A percentile compares a stretch with the other conserved stretches of the same genome.
These are phyloP conservation scores for Thymelicus acteon DNA, from an alignment of 2,888 invertebrate species.

Conservation along the genomic window DNA sequence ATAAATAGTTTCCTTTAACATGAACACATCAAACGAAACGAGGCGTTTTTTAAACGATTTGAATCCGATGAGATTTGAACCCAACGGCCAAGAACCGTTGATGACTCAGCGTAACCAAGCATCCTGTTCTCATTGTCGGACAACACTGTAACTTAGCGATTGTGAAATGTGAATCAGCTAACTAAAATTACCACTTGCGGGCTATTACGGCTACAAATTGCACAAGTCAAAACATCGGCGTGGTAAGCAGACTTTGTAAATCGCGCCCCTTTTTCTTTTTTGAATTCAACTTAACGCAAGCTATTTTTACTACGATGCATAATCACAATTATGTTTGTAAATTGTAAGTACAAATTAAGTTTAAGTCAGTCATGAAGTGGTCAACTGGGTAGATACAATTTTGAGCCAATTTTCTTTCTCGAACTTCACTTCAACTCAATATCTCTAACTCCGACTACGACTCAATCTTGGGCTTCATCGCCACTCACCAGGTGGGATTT, in stretches of 20 bases:
- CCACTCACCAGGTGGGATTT: too few species aligned
- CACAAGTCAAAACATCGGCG: conserved; percentile 33
- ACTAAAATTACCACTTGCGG: conserved; percentile 48
- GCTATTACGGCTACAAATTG: conserved; percentile 36
- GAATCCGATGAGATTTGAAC: conserved; percentile 29
- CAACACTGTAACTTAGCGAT: conserved; percentile 46
- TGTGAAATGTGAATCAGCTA: conserved; percentile 49
- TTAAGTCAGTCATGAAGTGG: too few species aligned
- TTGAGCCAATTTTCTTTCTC: too few species aligned
- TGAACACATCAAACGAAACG: conserved; percentile 16
- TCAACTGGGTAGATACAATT: too few species aligned
- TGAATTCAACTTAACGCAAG: not conserved
- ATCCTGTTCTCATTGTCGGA: conserved; percentile 66
- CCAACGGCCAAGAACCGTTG: conserved; percentile 34
- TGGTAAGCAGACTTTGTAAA: not conserved
- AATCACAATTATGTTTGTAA: too few species aligned
- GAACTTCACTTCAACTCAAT: too few species aligned
- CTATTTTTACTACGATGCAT: not conserved
- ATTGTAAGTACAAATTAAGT: too few species aligned
- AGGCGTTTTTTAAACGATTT: conserved; percentile 28
- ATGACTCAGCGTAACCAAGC: conserved; percentile 56
- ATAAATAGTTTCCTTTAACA: not conserved
- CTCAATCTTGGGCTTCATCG: too few species aligned
- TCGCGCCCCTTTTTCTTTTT: not conserved
- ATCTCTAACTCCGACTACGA: too few species aligned